Conservation (phyloP, 2,113 vertebrate species). For the Physeter macrocephalus region DNA sequence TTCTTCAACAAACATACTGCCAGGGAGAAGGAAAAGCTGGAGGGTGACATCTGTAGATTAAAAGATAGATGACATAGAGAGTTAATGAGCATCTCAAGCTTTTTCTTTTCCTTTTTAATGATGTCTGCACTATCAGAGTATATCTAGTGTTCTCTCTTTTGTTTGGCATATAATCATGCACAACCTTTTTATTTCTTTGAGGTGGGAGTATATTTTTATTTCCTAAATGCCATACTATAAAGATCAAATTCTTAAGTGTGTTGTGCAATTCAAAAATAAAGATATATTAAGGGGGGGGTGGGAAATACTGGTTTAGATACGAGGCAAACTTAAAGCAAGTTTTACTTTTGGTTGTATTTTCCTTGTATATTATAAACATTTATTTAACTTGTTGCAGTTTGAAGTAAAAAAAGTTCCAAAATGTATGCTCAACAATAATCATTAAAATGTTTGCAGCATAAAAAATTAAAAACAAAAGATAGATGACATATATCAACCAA, state of each 20-base stretch:
- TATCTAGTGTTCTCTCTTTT: constrained; percentile 78
- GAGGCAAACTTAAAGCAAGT: constrained; percentile 87
- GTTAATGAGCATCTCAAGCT: constrained; percentile 84
- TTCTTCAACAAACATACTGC: not conserved
- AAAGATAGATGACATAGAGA: constrained; percentile 66
- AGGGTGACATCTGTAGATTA: not conserved
- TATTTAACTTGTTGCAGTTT: constrained; percentile 99
- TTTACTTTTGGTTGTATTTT: constrained; percentile 99
- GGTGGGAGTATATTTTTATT: constrained; percentile 88
- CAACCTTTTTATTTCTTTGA: constrained; percentile 81
- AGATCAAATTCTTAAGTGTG: constrained; percentile 89
- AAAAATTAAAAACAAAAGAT: not conserved
- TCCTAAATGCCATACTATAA: constrained; percentile 85
- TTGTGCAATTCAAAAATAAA: constrained; percentile 89
- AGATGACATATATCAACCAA: not conserved
- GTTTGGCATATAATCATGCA: constrained; percentile 87
- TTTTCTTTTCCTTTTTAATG: constrained; percentile 83
- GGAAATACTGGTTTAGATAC: constrained; percentile 86
- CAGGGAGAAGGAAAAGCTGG: not conserved
- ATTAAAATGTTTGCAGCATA: constrained; percentile 99
- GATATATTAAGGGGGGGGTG: constrained; percentile 74
- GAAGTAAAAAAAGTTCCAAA: constrained; percentile 94
- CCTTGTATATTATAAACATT: constrained; percentile 99
- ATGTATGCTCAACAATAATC: constrained; percentile 98
- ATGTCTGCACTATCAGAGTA: constrained; percentile 90